phyloP scores from a whole-genome alignment of 2,797 vertebrate genomes.

The Urosaurus nigricauda region DNA sequence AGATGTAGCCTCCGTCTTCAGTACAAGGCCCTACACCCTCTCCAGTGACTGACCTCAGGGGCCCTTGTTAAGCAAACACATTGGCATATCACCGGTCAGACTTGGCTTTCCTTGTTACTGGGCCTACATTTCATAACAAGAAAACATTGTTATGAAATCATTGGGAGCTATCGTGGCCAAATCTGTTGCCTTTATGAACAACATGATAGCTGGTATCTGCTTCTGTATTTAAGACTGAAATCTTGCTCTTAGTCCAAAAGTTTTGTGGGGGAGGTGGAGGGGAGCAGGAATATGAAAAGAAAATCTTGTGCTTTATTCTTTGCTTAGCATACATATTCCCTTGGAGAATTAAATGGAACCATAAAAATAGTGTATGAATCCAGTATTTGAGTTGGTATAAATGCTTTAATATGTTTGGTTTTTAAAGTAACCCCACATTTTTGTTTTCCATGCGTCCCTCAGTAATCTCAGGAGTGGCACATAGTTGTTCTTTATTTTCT shows the following conservation, averaged over 20 bases:
- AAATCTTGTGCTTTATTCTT: slow-evolving; percentile 37
- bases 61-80: background rate
- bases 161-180: slow-evolving; percentile 24
- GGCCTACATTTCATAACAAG: slow-evolving; percentile 32
- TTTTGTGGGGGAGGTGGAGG: too few relatives aligned
- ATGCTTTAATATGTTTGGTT: fast-evolving
- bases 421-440: background rate
- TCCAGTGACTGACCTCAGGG: background rate
- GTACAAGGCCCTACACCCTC: background rate
- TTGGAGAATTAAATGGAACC: slow-evolving; percentile 28
- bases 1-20: background rate
- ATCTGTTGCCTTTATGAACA: background rate
- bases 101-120: background rate
- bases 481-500: background rate
- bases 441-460: background rate
- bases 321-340: slow-evolving; percentile 21
- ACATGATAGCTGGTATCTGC: slow-evolving; percentile 25
- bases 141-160: slow-evolving; percentile 33
- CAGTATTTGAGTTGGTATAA: slow-evolving; percentile 2
- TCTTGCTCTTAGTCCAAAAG: background rate
- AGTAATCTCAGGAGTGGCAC: background rate
- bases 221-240: slow-evolving; percentile 39
- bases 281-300: background rate
- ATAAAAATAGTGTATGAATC: slow-evolving; percentile 13
- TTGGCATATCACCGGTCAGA: background rate